Percentiles rank a stretch among this genome's conserved stretches.
Conservation (phyloP, 2,797 vertebrate genomes). For the Schizopygopsis pylzovi region DNA sequence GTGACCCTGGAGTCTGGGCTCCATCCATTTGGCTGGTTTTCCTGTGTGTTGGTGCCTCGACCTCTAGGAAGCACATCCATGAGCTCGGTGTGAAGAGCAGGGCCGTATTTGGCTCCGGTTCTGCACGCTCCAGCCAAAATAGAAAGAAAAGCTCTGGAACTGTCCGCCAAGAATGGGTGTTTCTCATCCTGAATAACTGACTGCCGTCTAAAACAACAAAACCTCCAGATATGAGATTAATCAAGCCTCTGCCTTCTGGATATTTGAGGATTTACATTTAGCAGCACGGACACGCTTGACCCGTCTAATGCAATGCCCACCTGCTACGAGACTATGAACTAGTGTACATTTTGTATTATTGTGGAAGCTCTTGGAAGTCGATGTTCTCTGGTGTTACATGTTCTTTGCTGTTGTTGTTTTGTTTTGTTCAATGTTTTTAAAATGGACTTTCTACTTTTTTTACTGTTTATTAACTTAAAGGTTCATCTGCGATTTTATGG, state of each 20-base stretch:
- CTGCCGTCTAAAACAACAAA: conserved; percentile 60
- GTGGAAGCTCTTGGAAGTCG: conserved; percentile 72
- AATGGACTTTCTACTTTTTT: conserved; percentile 85
- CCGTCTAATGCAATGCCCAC: conserved; percentile 60
- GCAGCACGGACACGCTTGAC: conserved; percentile 62
- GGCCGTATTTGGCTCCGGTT: conserved; percentile 24
- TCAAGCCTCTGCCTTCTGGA: conserved; percentile 70
- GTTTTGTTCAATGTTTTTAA: conserved; percentile 71
- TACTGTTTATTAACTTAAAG: conserved; percentile 92
- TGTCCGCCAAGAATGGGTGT: conserved; percentile 51
- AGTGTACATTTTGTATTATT: conserved; percentile 78
- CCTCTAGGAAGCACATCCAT: conserved; percentile 40
- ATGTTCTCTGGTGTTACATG: conserved; percentile 63
- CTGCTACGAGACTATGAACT: conserved; percentile 74
- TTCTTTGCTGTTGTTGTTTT: conserved; percentile 44
- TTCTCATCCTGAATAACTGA: conserved; percentile 65
- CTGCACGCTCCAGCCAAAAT: conserved; percentile 9
- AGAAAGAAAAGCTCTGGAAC: conserved; percentile 32
- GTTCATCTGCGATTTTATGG: conserved; percentile 96
- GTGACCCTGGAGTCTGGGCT: conserved; percentile 33
- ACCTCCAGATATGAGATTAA: conserved; percentile 72
- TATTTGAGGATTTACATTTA: conserved; percentile 76
- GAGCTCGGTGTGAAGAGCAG: conserved; percentile 32
- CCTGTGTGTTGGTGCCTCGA: conserved; percentile 21
- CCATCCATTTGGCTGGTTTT: conserved; percentile 30